These are phyloP conservation scores for Dryadula phaetusa DNA, from an alignment of 2,888 invertebrate genomes.

Conservation along the genomic window DNA sequence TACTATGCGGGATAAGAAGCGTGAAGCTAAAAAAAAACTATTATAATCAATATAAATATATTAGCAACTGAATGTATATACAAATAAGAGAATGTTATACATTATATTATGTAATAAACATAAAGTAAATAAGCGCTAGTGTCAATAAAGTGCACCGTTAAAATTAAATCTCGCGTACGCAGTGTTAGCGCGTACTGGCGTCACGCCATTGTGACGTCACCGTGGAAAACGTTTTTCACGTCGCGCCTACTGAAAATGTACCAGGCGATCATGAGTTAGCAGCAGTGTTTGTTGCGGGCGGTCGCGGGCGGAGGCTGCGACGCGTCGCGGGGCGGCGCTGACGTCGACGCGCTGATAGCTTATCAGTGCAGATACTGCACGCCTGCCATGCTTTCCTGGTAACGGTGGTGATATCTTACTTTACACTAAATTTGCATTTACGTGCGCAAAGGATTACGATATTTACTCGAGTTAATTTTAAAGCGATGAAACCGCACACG, in stretches of 20 bases:
- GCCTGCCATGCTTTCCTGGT: conserved; percentile 62
- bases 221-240: conserved; percentile 69
- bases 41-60: no score
- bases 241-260: conserved; percentile 73
- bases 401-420: conserved; percentile 44
- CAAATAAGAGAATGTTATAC: no score
- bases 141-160: no score
- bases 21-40: no score
- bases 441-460: no score
- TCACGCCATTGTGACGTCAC: conserved; percentile 51
- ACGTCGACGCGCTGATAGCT: conserved; percentile 65
- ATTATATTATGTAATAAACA: not conserved
- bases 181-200: not conserved
- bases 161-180: no score
- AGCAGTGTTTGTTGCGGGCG: conserved; percentile 60
- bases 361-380: conserved; percentile 56
- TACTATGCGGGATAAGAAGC: no score
- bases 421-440: conserved; percentile 11
- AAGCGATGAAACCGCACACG: no score
- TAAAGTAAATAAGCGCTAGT: no score
- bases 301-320: conserved; percentile 57
- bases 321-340: conserved; percentile 56
- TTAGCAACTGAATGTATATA: no score
- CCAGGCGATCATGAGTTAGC: conserved; percentile 73
- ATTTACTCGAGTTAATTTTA: no score